These are phyloP conservation scores for Mastigias papua DNA, from an alignment of 30 jellyfish, hydroid and myxozoan species.

Conservation along the genomic window DNA sequence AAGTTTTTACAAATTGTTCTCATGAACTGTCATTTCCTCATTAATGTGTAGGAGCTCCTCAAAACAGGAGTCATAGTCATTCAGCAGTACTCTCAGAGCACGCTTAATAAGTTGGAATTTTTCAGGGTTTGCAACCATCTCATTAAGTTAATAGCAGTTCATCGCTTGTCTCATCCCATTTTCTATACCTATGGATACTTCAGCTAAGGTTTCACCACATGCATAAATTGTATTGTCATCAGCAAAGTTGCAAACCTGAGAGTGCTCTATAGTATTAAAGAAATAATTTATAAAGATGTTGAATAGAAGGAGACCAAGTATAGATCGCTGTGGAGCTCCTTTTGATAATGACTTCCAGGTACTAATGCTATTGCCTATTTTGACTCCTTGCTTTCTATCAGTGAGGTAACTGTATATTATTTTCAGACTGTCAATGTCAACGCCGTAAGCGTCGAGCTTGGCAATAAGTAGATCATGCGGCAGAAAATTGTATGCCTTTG, in stretches of 20 bases:
- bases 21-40: constrained; percentile 39
- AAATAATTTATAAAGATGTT: constrained; percentile 35
- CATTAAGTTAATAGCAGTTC: constrained; percentile 53
- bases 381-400: constrained; percentile 42
- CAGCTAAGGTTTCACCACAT: constrained; percentile 58
- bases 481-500: constrained; percentile 47
- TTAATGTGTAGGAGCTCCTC: constrained; percentile 38
- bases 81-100: constrained; percentile 32
- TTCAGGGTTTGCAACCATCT: constrained; percentile 48
- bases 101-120: constrained; percentile 8
- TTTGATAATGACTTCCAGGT: constrained; percentile 25
- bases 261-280: constrained; percentile 37
- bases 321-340: constrained; percentile 49
- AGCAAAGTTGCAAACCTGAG: constrained; percentile 67
- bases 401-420: constrained; percentile 47
- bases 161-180: constrained; percentile 49
- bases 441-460: constrained; percentile 44
- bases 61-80: constrained; percentile 39
- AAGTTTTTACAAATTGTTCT: constrained; percentile 25
- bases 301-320: constrained; percentile 1
- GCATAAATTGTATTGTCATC: constrained; percentile 52
- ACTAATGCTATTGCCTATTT: constrained; percentile 34
- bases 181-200: constrained; percentile 48
- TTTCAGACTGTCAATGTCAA: constrained; percentile 42
- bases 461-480: constrained; percentile 41